Evolutionary conservation across 1,140 invertebrate species (phyloP).

Genomic region (Megalonaias nervosa): DNA sequence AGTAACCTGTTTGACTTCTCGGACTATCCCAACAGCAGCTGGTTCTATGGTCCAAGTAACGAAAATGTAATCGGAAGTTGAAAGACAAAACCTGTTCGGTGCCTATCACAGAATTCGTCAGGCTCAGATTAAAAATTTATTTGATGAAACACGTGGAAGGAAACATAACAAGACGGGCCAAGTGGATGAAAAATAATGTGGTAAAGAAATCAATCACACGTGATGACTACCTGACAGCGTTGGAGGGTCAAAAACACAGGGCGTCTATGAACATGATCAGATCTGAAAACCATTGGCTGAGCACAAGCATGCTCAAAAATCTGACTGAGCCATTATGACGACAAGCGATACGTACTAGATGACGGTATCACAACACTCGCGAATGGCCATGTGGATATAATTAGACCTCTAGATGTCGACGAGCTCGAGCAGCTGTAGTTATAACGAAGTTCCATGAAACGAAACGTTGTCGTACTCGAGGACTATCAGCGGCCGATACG

Average conservation of each 20-base stretch:
- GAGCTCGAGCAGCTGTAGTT: too few species aligned
- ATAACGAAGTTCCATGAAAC: too few species aligned
- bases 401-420: too few species aligned
- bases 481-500: background rate
- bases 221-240: constrained; percentile 44
- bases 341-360: constrained; percentile 29
- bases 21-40: constrained; percentile 42
- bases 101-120: constrained; percentile 60
- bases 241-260: constrained; percentile 18
- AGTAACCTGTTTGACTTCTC: constrained; percentile 71
- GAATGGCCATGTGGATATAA: too few species aligned
- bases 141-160: constrained; percentile 42
- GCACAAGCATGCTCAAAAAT: constrained; percentile 20
- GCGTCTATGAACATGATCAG: constrained; percentile 36
- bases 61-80: too few species aligned
- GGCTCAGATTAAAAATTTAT: constrained; percentile 69
- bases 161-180: constrained; percentile 42
- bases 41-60: too few species aligned
- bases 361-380: constrained; percentile 7
- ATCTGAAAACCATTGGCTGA: constrained; percentile 29
- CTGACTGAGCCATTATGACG: constrained; percentile 24
- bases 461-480: constrained; percentile 3
- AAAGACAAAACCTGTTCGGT: too few species aligned
- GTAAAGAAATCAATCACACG: constrained; percentile 39
- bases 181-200: constrained; percentile 41